Percentiles rank a stretch among this genome's conserved stretches.
Evolutionary conservation across 2,797 vertebrate species (phyloP).

Genomic region (Falco columbarius): DNA sequence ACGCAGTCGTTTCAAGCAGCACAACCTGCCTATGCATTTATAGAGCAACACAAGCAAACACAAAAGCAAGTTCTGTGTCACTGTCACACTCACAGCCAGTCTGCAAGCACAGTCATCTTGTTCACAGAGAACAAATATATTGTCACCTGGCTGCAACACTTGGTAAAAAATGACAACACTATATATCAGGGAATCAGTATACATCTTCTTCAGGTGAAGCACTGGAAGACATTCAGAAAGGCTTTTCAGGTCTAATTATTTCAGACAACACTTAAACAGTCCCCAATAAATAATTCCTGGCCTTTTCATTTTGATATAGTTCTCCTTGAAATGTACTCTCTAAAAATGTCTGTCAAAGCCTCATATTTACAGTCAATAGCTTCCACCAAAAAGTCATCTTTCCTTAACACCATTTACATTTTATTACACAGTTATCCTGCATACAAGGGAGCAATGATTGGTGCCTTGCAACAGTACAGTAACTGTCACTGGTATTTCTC

Average conservation of each 20-base stretch:
- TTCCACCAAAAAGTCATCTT: not conserved
- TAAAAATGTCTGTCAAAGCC: not conserved
- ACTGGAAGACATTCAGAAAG: not conserved
- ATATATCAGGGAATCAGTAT: conserved; percentile 18
- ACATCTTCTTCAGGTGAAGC: not conserved
- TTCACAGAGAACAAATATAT: conserved; percentile 43
- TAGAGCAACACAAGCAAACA: not conserved
- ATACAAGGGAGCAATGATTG: not conserved
- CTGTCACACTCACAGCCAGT: conserved; percentile 28
- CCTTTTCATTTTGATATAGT: not conserved
- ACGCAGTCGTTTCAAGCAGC: conserved; percentile 39
- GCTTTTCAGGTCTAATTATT: not conserved
- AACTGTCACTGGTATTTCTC: not conserved
- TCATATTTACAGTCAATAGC: not conserved
- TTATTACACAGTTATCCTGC: not conserved
- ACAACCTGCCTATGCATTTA: not conserved
- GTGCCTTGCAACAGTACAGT: not conserved
- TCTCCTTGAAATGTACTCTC: not conserved
- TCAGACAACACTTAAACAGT: not conserved
- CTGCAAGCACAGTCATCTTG: not conserved
- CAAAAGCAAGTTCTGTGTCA: conserved; percentile 43
- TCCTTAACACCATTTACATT: not conserved
- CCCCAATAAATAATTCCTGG: not conserved
- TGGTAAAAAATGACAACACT: conserved; percentile 22
- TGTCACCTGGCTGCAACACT: not conserved